Base-by-base conservation (phyloP, 2,797 vertebrate species). In the Sphenodon punctatus region DNA sequence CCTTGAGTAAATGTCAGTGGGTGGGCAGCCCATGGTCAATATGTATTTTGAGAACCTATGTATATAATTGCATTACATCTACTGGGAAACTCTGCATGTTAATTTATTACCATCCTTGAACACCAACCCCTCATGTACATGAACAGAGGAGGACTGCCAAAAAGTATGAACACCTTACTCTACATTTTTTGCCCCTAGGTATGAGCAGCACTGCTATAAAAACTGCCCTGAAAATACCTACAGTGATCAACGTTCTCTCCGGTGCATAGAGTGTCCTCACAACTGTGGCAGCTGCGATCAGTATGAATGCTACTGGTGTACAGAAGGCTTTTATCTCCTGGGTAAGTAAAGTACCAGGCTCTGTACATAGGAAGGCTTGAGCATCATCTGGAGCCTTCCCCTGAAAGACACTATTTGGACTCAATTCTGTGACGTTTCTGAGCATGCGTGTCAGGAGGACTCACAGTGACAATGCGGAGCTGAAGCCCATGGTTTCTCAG, bases 151-250 rank as follows among this genome's bases (percentile, higher is more conserved):
- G 27, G 8, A 58, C 30, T 17, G 8, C 27, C n/a, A 49, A n/a
- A n/a, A n/a, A n/a, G 13, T 8, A 49, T 48, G 34, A 66, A 79
- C 49, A 58, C 10, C 27, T 23, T 19, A 67, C 2, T 60, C 12
- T 20, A 2, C 49, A 20, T 81, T 22, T 87, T 84, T 81, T 84
- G 6, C 34, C 69, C 75, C 76, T 79, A 99, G 98, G 92, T 96
- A 97, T 65, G 93, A 89, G 55, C 46, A 90, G 2, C 93, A 32
- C 34, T 99, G 98, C 71, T 95, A 97, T 71, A 92, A 85, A 86
- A 89, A 78, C 38, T 99, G 98, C 67, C 98, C 98, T 8, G 95
- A 97, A 75, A 88, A 94, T 41, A 98, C 96, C n/a, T 97, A 96
- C 85, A 85, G 49, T 43, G 92, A 91, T 38, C 87, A 93, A 27